A percentile compares a stretch with the other conserved stretches of the same genome.
Conservation (phyloP, 2,113 vertebrate species). For the Myxocyprinus asiaticus region DNA sequence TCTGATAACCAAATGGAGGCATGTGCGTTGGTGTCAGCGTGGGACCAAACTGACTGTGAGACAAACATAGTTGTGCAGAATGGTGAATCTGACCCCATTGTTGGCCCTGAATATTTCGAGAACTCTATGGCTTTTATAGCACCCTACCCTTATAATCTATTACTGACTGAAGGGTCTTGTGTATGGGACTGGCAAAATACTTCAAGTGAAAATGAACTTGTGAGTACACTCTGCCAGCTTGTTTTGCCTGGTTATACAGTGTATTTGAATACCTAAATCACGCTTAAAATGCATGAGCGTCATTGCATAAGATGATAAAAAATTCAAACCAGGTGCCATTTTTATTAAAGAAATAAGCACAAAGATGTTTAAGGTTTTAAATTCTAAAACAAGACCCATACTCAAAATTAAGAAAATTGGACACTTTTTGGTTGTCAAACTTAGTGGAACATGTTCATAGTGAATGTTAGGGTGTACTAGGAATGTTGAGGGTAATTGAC, state of each 20-base stretch:
- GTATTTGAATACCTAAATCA: background rate
- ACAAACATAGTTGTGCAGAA: constrained; percentile 1
- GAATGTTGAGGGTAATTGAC: no score
- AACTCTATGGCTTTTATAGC: constrained; percentile 65
- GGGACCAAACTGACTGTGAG: constrained; percentile 41
- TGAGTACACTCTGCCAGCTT: constrained; percentile 58
- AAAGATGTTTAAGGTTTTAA: no score
- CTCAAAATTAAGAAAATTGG: no score
- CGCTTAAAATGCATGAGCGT: no score
- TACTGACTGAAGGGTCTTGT: constrained; percentile 63
- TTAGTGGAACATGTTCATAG: no score
- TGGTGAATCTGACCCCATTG: background rate
- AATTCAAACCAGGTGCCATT: no score
- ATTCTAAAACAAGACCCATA: no score
- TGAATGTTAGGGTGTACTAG: no score
- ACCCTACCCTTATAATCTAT: constrained; percentile 68
- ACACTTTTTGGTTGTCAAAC: no score
- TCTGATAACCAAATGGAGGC: background rate
- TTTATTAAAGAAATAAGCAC: no score
- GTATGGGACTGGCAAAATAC: constrained; percentile 73
- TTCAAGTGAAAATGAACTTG: constrained; percentile 46
- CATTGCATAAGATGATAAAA: no score
- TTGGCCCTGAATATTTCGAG: constrained; percentile 54
- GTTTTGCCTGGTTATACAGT: background rate
- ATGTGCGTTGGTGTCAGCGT: constrained; percentile 43